Conservation (phyloP, 2,113 vertebrate genomes). For the Anser cygnoides region DNA sequence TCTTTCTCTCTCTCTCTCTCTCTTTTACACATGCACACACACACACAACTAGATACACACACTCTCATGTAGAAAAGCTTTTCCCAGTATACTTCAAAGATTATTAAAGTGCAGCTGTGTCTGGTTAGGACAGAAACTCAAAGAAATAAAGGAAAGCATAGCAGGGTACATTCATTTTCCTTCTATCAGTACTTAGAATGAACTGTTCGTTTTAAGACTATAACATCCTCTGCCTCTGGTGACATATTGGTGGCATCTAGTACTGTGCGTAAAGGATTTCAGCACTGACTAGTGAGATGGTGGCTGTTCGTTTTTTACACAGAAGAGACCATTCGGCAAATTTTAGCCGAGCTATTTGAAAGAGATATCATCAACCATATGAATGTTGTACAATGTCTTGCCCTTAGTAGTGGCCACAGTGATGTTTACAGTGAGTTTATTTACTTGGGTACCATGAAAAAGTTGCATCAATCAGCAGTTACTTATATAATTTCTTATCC, state of each 20-base stretch:
- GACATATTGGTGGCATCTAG: constrained; percentile 60
- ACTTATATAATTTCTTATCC: not conserved
- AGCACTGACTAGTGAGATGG: constrained; percentile 13
- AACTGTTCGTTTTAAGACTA: constrained; percentile 13
- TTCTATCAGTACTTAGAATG: constrained; percentile 19
- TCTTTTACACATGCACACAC: not conserved
- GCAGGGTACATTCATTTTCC: not conserved
- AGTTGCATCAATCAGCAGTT: not conserved
- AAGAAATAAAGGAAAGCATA: not conserved
- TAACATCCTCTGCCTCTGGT: constrained; percentile 21
- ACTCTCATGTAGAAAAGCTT: constrained; percentile 7
- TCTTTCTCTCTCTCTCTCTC: not conserved
- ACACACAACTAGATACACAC: constrained; percentile 8
- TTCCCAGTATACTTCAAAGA: constrained; percentile 8
- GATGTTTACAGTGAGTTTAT: not conserved
- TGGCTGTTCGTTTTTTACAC: not conserved
- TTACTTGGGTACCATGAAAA: not conserved
- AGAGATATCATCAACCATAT: constrained; percentile 10
- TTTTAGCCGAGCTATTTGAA: constrained; percentile 7
- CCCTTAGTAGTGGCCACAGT: not conserved
- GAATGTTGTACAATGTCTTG: not conserved
- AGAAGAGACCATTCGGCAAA: not conserved
- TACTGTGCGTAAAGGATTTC: constrained; percentile 23
- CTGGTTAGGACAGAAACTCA: not conserved
- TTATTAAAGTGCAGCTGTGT: constrained; percentile 42